Base-by-base conservation (phyloP, 2,113 vertebrate genomes). In the Malurus alboscapulatus region DNA sequence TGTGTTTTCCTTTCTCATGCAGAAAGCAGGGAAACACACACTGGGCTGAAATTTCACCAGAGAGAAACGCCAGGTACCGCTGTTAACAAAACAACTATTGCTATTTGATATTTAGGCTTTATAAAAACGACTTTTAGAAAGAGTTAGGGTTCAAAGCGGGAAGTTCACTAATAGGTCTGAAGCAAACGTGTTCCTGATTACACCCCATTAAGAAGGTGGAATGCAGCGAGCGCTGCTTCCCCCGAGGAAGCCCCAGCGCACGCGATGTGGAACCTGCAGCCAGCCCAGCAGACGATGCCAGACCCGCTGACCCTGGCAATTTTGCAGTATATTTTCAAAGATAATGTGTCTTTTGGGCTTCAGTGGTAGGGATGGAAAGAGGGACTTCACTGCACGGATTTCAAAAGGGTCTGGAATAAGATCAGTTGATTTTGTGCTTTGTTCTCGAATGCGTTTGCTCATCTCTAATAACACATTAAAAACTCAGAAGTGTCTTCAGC, bases 171-270 rank as follows among this genome's bases (percentile, higher is more conserved):
- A 96, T 94, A 97, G 90, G 94, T 95, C 95, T 89, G 94, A 97
- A 95, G 97, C 90, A 91, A 97, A 97, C 93, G 81, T 97, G 97
- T 97, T 98, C 96, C 96, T 95, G 96, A 97, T 97, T 97, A 97
- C 95, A 97, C 95, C 96, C 97, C 97, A 98, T 97, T 98, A 97
- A 96, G 97, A 96, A 97, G 93, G 95, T 92, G 97, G 96, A 98
- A 97, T 97, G 97, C 69, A 79, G 88, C 4, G 42, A 95, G 88
- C 1, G n/a, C 62, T 83, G 91, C 88, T 94, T 89, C 91, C 96
- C 96, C 90, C 4, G 36, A 97, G 96, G 96, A 97, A 96, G 93
- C 89, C 81, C 84, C 95, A 92, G 54, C 14, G 38, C 91, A 93
- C 36, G 91, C 88, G 93, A 91, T 94, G 92, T 76, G 91, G 79